Evolutionary conservation across 2,888 invertebrate species (phyloP).

Genomic region (Cantharis lateralis): DNA sequence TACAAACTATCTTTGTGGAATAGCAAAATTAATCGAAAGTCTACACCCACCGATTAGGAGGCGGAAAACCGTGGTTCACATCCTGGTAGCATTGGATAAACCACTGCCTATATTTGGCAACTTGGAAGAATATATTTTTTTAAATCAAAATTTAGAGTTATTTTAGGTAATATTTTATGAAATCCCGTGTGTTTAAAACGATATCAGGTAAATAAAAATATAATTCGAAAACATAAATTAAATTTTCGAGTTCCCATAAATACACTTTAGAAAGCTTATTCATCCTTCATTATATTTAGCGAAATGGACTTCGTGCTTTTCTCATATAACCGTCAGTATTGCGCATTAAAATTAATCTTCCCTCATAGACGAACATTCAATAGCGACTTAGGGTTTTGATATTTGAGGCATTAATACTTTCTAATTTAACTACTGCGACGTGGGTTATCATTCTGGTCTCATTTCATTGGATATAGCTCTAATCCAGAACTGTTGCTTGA

Average conservation of each 20-base stretch:
- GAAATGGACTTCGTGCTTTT: not conserved
- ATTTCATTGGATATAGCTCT: not conserved
- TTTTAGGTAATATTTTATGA: not conserved
- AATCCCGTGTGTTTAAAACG: not conserved
- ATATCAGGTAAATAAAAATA: not conserved
- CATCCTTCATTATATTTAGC: not conserved
- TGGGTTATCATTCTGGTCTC: not conserved
- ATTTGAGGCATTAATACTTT: not conserved
- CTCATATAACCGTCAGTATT: not conserved
- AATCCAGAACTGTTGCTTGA: not conserved
- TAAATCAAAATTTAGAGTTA: no score
- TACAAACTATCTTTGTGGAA: not conserved
- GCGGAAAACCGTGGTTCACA: no score
- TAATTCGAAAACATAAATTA: not conserved
- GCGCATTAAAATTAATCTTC: not conserved
- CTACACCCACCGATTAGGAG: no score
- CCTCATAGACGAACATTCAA: not conserved
- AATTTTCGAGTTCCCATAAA: not conserved
- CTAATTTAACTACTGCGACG: not conserved
- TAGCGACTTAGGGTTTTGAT: not conserved
- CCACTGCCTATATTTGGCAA: no score
- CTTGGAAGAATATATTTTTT: no score
- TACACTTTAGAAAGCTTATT: not conserved
- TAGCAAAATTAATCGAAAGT: not conserved
- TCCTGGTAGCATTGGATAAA: no score